Conservation (phyloP, 1,140 invertebrate genomes). For the Andrena cerasifolii region DNA sequence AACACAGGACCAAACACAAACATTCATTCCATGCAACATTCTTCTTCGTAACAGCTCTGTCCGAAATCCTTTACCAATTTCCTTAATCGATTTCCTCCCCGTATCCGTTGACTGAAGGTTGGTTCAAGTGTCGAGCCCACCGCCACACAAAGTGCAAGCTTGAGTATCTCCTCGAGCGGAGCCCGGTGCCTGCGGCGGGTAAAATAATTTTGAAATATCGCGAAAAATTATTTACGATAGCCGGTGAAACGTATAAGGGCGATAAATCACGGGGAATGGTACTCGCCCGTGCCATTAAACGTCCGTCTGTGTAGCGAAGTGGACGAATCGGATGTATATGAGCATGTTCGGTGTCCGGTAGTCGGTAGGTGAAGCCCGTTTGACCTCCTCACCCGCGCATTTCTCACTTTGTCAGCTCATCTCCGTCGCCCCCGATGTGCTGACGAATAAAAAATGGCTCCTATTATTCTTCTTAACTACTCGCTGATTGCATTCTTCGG, state of each 20-base stretch:
- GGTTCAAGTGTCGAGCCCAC: too few species aligned
- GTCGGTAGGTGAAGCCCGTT: constrained; percentile 48
- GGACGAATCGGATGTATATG: constrained; percentile 40
- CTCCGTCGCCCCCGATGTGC: constrained; percentile 47
- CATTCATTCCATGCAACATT: too few species aligned
- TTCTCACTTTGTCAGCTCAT: constrained; percentile 71
- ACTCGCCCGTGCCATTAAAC: constrained; percentile 35
- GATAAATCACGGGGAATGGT: constrained; percentile 40
- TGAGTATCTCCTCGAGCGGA: too few species aligned
- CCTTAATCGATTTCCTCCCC: too few species aligned
- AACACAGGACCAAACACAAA: too few species aligned
- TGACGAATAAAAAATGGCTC: constrained; percentile 63
- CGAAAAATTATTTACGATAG: constrained; percentile 41
- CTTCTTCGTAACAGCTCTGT: too few species aligned
- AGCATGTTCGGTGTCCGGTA: constrained; percentile 46
- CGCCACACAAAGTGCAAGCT: too few species aligned
- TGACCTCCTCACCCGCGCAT: constrained; percentile 55
- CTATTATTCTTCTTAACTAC: constrained; percentile 68
- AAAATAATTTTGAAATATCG: constrained; percentile 26
- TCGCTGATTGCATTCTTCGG: constrained; percentile 61
- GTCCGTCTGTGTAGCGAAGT: constrained; percentile 25
- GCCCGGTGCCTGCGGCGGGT: too few species aligned
- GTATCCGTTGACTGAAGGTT: too few species aligned
- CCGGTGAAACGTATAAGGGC: constrained; percentile 15
- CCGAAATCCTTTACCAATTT: too few species aligned